phyloP scores from a whole-genome alignment of 2,888 invertebrate genomes.

The Acronicta aceris region DNA sequence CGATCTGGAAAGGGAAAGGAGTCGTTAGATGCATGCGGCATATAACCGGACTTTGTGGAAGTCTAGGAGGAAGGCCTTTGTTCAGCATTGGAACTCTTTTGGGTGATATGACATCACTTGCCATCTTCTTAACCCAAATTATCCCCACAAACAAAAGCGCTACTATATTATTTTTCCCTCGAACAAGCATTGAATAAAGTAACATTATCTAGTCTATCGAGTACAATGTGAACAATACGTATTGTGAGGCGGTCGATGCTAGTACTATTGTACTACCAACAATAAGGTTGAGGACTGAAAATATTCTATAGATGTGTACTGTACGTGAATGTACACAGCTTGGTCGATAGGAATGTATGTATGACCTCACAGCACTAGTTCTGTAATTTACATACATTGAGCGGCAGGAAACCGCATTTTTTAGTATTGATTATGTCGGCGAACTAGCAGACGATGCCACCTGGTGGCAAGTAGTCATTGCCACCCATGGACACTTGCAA shows the following conservation, averaged over 20 bases:
- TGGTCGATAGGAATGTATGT: conserved; percentile 36
- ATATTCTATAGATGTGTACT: conserved; percentile 37
- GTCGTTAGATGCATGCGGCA: too few species aligned
- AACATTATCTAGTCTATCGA: conserved; percentile 47
- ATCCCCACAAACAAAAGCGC: conserved; percentile 15
- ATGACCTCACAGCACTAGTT: conserved; percentile 12
- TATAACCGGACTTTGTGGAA: too few species aligned
- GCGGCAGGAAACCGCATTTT: too few species aligned
- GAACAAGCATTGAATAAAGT: conserved; percentile 37
- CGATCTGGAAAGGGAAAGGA: too few species aligned
- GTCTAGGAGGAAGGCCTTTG: too few species aligned
- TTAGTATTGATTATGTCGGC: too few species aligned
- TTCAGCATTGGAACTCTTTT: too few species aligned
- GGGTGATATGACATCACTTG: neutral
- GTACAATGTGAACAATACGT: conserved; percentile 53
- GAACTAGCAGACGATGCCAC: too few species aligned
- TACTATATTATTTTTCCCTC: conserved; percentile 32
- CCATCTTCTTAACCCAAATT: neutral
- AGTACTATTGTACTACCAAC: conserved; percentile 49
- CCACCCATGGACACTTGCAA: too few species aligned
- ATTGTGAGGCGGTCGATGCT: conserved; percentile 54
- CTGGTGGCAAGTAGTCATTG: too few species aligned
- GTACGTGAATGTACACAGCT: conserved; percentile 32
- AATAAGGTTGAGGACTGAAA: conserved; percentile 58
- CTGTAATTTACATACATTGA: conserved; percentile 10